Evolutionary conservation across 2,888 invertebrate genomes (phyloP), one percentile per base, ranked within the genome.

Genomic region (Cyclophora albipunctata): DNA sequence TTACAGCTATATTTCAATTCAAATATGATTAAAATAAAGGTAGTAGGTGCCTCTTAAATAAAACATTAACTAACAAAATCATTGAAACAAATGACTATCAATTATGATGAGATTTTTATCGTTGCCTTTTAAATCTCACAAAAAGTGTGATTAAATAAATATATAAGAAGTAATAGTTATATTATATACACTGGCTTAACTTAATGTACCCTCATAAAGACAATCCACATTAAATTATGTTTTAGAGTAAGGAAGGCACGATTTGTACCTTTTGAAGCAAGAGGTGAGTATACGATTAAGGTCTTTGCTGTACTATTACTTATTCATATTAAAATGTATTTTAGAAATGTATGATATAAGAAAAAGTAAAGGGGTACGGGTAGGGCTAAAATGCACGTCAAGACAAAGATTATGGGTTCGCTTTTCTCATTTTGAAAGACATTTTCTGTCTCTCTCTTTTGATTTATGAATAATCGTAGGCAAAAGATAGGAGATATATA

Each of bases 141-240:
- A 40, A 45, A 35, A 45, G n/a, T 37, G 45, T 35, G 6, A 45
- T 45, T 40, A 49, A 50, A 55, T 53, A 52, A 42, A 53, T 44
- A 44, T 49, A 54, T 47, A 50, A 50, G 51, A 49, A 49, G 54
- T 51, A 51, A 53, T 48, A 59, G 44, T 51, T 50, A 50, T 52
- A 50, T 62, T 84, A 84, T 81, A 59, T 79, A 81, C 84, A 82
- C 62, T 72, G 71, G 67, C 64, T 71, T 75, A 72, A 54, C 50
- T 37, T 70, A 75, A 75, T 76, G 73, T 82, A 85, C 83, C 85
- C 84, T 84, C 81, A 84, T 80, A 66, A 69, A 65, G 66, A 73
- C 45, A 75, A 51, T 50, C 35, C 34, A 35, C 35, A 35, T 45
- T 7, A 45, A 42, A 46, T 45, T 76, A 78, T 58, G 64, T 69